Evolutionary conservation across 2,113 vertebrate species (phyloP), one percentile per base, ranked within the genome.

Genomic region (Prochilodus magdalenae): DNA sequence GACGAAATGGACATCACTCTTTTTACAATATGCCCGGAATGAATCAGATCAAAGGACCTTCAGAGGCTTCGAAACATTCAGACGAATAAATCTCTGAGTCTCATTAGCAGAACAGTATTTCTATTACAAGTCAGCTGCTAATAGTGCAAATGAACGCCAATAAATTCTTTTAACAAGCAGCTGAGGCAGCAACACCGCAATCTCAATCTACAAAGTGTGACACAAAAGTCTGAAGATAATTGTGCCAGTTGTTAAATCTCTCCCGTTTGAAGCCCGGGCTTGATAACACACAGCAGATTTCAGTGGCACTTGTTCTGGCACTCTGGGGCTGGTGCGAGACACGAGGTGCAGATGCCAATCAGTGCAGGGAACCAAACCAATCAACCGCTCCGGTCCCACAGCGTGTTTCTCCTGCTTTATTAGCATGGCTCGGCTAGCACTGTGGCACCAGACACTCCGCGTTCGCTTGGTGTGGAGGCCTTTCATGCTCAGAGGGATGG

Each of bases 161-260:
- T 75, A 81, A 67, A 67, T 75, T n/a, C 40, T 10, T n/a, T 16
- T 33, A 57, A 75, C 27, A 27, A 59, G 62, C 10, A 75, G 69
- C 69, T 33, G 29, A 59, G 53, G 13, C 15, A 26, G 12, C 63
- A 73, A 63, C 20, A 12, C 1, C 27, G 8, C 24, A 59, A 57
- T 67, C 72, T 57, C 66, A 55, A 75, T 55, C 62, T 75, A 40
- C 47, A 20, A 30, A 51, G 40, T 75, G 72, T 30, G 72, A 69
- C 24, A 33, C 51, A 67, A 63, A 40, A 57, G 49, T 59, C 49
- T 81, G 72, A 67, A 75, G 74, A 81, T 75, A 65, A 69, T 18
- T 14, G 27, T 16, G 62, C n/a, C 62, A 74, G 33, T 69, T 14
- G 66, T 62, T 62, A 22, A 55, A 6, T 7, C 53, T 55, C 14